Conservation (phyloP, 2,797 vertebrate genomes). For the Eulemur rubriventer region DNA sequence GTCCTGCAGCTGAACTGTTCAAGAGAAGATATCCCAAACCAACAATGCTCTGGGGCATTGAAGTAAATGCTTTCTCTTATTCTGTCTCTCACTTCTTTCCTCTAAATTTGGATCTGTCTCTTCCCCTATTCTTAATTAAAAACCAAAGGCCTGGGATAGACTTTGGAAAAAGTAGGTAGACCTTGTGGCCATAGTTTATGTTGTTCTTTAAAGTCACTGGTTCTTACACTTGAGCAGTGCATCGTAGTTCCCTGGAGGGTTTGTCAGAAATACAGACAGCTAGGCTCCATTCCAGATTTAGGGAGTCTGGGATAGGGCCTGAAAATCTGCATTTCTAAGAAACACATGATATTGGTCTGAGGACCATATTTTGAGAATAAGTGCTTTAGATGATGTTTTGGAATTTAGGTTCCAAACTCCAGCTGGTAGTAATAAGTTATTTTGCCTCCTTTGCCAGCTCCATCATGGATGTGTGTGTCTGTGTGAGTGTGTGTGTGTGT, state of each 20-base stretch:
- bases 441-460: not conserved
- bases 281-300: not conserved
- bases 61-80: not conserved
- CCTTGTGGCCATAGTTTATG: no score
- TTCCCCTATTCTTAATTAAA: not conserved
- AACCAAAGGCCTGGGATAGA: not conserved
- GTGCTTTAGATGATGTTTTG: not conserved
- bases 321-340: not conserved
- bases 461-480: rapidly evolving
- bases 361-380: not conserved
- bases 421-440: not conserved
- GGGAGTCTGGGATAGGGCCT: not conserved
- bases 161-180: not conserved
- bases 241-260: not conserved
- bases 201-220: not conserved
- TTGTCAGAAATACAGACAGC: not conserved
- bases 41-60: rapidly evolving
- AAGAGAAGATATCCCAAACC: not conserved
- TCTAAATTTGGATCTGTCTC: not conserved
- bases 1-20: not conserved
- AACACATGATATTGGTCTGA: not conserved
- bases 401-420: not conserved
- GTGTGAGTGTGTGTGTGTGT: not conserved
- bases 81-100: not conserved
- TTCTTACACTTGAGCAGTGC: not conserved